Conservation (phyloP, 1,140 invertebrate species). For the Pseudomyrmex cubaensis region DNA sequence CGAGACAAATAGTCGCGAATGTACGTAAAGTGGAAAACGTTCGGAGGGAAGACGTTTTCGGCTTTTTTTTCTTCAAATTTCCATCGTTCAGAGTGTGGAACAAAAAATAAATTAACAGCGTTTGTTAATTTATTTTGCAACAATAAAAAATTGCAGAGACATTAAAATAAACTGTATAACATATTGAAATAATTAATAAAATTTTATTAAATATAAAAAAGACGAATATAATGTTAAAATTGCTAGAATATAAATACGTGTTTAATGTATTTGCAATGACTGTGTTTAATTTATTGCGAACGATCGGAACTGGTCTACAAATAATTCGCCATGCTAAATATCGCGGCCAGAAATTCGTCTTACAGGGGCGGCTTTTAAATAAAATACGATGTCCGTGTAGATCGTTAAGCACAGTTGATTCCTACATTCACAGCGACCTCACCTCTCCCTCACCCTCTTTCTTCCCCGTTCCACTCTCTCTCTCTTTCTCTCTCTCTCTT, state of each 20-base stretch:
- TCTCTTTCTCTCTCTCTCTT: background rate
- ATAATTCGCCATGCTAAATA: slow-evolving; percentile 6
- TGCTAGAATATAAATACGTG: background rate
- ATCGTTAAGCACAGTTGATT: slow-evolving; percentile 79
- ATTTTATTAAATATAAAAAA: no score
- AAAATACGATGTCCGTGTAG: slow-evolving; percentile 82
- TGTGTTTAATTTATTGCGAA: background rate
- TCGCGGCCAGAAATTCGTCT: slow-evolving; percentile 65
- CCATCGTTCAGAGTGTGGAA: background rate
- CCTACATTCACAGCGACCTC: slow-evolving; percentile 58
- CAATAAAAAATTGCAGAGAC: slow-evolving; percentile 3
- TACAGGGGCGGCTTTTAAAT: slow-evolving; percentile 79
- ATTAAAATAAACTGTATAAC: background rate
- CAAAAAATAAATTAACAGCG: background rate
- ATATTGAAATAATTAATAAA: no score
- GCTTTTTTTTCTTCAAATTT: slow-evolving; percentile 38
- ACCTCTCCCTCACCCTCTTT: background rate
- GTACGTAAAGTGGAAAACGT: slow-evolving; percentile 61
- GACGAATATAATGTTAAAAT: no score
- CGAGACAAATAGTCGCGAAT: slow-evolving; percentile 70
- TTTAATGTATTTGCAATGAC: background rate
- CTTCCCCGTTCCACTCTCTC: no score
- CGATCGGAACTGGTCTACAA: background rate
- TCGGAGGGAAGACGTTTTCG: slow-evolving; percentile 27
- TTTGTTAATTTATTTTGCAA: slow-evolving; percentile 27